Evolutionary conservation across 2,113 vertebrate genomes (phyloP), one percentile per base, ranked within the genome.

Genomic region (Lycaon pictus): DNA sequence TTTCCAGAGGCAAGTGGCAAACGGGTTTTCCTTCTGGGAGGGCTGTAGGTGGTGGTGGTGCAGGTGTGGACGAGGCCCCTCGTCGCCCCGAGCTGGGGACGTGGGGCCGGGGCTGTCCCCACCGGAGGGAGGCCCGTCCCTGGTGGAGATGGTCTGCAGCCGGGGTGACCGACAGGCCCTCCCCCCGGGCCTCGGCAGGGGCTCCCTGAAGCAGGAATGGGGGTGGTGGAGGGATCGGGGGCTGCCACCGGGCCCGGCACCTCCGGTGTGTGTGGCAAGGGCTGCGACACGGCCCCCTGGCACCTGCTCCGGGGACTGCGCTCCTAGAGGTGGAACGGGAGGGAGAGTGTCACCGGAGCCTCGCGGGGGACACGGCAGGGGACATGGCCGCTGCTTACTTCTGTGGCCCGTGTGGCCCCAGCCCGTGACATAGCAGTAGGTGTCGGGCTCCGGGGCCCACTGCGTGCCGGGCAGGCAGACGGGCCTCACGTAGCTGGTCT

Each of bases 321-420:
- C 11, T 58, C 72, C 43, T 19, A 7, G 43, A 87, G 32, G 35
- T n/a, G 56, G 67, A 43, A 43, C 5, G 43, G 43, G 43, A 43
- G 10, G 53, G 82, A 37, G 62, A 48, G 0, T 3, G 51, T 3
- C 8, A 9, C 53, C 65, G 60, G 77, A 16, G 48, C 3, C 65
- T 43, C 43, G 7, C 43, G 43, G 43, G 43, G 43, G 43, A 43
- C 43, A 43, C 6, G 43, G 43, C 6, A 5, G 43, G 43, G 43
- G 43, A 43, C 43, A 43, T 1, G 7, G 43, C 43, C 1, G 43
- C 43, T 22, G 71, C 99, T 99, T 98, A 99, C 99, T 99, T 98
- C 99, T 99, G 99, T 99, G 99, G 92, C 99, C 99, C 99, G 99
- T 99, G 98, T 99, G 99, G 48, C 99, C 99, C 99, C 99, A 99